These are phyloP conservation scores for Loriculus beryllinus DNA, from an alignment of 2,797 vertebrate species.

Conservation along the genomic window DNA sequence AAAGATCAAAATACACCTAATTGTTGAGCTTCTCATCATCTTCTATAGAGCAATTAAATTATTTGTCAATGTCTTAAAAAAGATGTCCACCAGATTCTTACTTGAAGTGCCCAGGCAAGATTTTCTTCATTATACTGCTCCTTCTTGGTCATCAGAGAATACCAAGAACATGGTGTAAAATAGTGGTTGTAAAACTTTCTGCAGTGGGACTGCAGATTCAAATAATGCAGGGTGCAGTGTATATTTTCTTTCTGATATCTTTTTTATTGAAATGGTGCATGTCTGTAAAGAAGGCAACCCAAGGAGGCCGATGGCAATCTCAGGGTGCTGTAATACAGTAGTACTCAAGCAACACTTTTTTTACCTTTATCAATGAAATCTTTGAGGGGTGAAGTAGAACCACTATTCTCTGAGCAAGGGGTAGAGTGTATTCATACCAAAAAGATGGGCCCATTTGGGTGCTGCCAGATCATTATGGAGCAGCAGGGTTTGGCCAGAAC, in stretches of 20 bases:
- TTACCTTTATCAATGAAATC: not conserved
- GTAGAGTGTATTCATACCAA: accelerated
- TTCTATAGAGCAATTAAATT: not conserved
- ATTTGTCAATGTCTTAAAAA: not conserved
- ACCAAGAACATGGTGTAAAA: not conserved
- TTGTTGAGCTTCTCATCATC: not conserved
- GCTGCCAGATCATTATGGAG: not conserved
- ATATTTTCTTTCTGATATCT: not conserved
- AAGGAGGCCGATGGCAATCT: not conserved
- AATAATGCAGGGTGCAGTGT: not conserved
- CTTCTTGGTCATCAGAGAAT: not conserved
- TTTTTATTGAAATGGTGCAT: not conserved
- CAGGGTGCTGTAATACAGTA: not conserved
- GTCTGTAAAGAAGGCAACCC: not conserved
- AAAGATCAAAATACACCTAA: not conserved
- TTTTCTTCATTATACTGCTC: not conserved
- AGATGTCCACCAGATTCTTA: not conserved
- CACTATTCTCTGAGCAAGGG: not conserved
- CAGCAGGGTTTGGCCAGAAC: not conserved
- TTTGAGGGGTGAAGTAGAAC: not conserved
- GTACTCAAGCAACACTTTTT: not conserved
- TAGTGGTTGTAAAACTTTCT: not conserved
- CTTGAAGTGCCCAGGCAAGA: not conserved
- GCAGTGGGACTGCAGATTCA: not conserved
- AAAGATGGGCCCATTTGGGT: not conserved